Base-by-base conservation (phyloP, 2,113 vertebrate species). In the Tupaia tana region DNA sequence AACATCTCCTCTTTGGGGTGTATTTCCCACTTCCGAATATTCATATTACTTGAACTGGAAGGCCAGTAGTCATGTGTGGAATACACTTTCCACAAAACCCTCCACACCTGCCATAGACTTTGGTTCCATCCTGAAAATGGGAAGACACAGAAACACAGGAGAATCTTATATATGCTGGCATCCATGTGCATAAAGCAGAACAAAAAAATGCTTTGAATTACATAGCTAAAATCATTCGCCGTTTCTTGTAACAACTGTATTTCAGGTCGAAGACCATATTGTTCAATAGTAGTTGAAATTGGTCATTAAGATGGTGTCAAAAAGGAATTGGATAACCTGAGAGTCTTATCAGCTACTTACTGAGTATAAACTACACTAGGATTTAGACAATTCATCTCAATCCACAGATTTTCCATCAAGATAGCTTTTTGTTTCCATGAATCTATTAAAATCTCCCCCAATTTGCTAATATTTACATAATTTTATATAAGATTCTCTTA, bases 61-160 rank as follows among this genome's bases (percentile, higher is more conserved):
- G 99, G 94, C 99, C 99, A 61, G 97, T 98, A 95, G 98, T 95
- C 95, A 98, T 96, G 93, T 99, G 99, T 87, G 99, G 99, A 98
- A 99, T 95, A 98, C 99, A 99, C 98, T 99, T 99, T 90, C 99
- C 99, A 98, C 99, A 99, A 98, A 99, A 99, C 34, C 99, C 99
- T 92, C 99, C 99, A 94, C 99, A 99, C 98, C 99, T 99, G 82
- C 99, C 99, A 18, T 99, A 99, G 96, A 99, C 98, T 98, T 99
- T 99, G 95, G 98, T 99, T 93, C 99, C 99, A 63, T 99, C 99
- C 99, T 99, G 98, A 86, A 96, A 98, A 97, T 29, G 63, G 3
- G 78, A 56, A 97, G 58, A 91, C 29, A 25, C 14, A 82, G 80
- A 96, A 58, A 96, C 13, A 97, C 7, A 89, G 58, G 84, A 95